phyloP scores from a whole-genome alignment of 2,888 invertebrate genomes.

The Diplazon laetatorius region DNA sequence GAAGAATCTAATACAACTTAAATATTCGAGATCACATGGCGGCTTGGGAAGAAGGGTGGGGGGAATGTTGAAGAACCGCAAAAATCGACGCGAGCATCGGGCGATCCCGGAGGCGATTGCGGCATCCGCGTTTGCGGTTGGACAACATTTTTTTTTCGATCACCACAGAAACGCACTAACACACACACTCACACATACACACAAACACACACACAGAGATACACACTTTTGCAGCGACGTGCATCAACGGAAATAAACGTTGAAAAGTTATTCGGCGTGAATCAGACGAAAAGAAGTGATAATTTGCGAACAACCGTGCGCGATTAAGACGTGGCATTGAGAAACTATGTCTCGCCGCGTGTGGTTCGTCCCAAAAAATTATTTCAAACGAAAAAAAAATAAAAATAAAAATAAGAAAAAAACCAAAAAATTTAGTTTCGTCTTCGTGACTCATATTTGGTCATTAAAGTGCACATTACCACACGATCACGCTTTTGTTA shows the following conservation, averaged over 20 bases:
- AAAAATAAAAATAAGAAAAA: too few relatives aligned
- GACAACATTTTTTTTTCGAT: slow-evolving; percentile 25
- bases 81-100: slow-evolving; percentile 46
- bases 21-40: slow-evolving; percentile 11
- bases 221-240: slow-evolving; percentile 31
- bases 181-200: slow-evolving; percentile 15
- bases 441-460: slow-evolving; percentile 75
- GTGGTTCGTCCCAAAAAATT: slow-evolving; percentile 19
- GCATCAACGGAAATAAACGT: slow-evolving; percentile 31
- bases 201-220: slow-evolving; percentile 20
- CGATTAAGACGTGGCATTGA: slow-evolving; percentile 77
- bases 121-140: slow-evolving; percentile 54
- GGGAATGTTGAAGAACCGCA: slow-evolving; percentile 60
- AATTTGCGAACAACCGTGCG: slow-evolving; percentile 72
- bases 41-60: too few relatives aligned
- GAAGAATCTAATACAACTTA: slow-evolving; percentile 33
- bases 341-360: slow-evolving; percentile 69
- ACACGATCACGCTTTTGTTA: not conserved
- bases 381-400: slow-evolving; percentile 17
- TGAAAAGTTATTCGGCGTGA: slow-evolving; percentile 62
- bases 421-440: not conserved
- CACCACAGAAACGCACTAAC: slow-evolving; percentile 10
- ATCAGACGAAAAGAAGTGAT: slow-evolving; percentile 69
- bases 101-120: slow-evolving; percentile 33
- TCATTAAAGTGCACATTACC: slow-evolving; percentile 72